Base-by-base conservation (phyloP, 2,888 invertebrate genomes). In the Bellardia bayeri region DNA sequence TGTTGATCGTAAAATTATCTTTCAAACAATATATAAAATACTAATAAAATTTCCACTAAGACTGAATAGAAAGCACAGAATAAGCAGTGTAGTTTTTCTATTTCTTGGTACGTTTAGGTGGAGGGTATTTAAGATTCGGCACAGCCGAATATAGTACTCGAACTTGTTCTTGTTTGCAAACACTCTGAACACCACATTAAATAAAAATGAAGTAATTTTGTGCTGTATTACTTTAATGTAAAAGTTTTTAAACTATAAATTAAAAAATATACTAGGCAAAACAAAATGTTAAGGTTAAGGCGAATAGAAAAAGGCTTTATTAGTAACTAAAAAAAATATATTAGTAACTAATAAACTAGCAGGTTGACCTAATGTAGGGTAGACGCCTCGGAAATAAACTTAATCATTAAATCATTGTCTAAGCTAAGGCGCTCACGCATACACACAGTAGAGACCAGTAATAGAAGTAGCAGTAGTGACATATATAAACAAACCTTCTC, bases 391-490 rank as follows among this genome's bases (percentile, higher is more conserved):
- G 1, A 16, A 56, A 75, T 14, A 66, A 66, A 78, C 72, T 23
- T 58, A 72, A 72, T 72, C 72, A 72, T 72, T 58, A 72, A 72
- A 58, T 72, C 72, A 58, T 42, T 58, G 72, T 42, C 72, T 72
- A 72, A 72, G 42, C 72, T 56, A 58, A 72, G 72, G 56, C 71
- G 49, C 56, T 23, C 16, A 16, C 56, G 23, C 56, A 7, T 23
- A 16, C 23, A 23, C 56, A n/a, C n/a, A 40, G 40, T 8, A 40
- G 40, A 23, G 23, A 23, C 23, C 0, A 5, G 33, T 37, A 37
- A 37, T 37, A 37, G 37, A 37, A 37, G 37, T 37, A 37, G 37
- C 37, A 37, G 37, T 37, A 37, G 4, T 37, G 0, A 37, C 1
- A 37, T 23, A 37, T 3, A 37, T 37, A 37, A 37, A 37, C 37